A percentile compares a stretch with the other conserved stretches of the same genome.
Evolutionary conservation across 2,113 vertebrate species (phyloP).

Genomic region (Etheostoma spectabile): DNA sequence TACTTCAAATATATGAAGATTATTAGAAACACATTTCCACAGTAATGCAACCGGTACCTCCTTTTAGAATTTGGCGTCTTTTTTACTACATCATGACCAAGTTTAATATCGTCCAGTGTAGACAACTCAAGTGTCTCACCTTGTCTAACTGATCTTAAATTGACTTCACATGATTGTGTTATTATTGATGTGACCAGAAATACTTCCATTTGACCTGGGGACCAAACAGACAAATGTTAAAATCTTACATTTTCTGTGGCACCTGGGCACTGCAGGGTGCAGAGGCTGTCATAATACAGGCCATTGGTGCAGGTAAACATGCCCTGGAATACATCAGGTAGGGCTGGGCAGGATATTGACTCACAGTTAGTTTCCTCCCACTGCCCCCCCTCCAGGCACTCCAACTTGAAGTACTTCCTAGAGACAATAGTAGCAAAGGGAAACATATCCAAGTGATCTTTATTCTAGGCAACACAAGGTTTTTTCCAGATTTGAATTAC

Average conservation of each 20-base stretch:
- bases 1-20: no score
- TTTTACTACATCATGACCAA: neutral
- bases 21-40: no score
- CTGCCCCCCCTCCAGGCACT: constrained; percentile 89
- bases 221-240: neutral
- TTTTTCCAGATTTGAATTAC: neutral
- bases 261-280: constrained; percentile 87
- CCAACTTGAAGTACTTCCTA: constrained; percentile 93
- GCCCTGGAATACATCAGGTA: constrained; percentile 90
- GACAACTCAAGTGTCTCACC: neutral
- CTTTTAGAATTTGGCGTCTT: no score
- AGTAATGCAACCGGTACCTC: no score
- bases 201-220: neutral
- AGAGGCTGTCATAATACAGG: constrained; percentile 88
- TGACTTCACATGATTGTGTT: neutral
- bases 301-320: constrained; percentile 94
- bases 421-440: constrained; percentile 34
- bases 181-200: neutral
- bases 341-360: constrained; percentile 88
- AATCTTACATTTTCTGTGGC: constrained; percentile 84
- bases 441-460: neutral
- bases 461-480: neutral
- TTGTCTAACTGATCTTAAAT: neutral
- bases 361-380: constrained; percentile 90
- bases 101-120: neutral